Conservation (phyloP, 2,113 vertebrate genomes). For the Bujurquina vittata region DNA sequence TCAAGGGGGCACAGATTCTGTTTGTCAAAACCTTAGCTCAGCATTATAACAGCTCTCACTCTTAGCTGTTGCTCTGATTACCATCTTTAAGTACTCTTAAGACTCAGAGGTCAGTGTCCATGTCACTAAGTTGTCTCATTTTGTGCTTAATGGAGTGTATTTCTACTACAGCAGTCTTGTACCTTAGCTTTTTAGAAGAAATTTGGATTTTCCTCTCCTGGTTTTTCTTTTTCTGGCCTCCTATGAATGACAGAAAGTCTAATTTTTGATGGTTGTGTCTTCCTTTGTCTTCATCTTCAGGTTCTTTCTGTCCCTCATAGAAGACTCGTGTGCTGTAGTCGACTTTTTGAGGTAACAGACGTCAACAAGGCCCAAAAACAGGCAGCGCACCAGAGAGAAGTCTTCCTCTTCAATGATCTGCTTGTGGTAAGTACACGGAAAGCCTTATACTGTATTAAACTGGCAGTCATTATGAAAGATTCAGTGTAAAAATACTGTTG, state of each 20-base stretch:
- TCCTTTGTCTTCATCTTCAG: constrained; percentile 69
- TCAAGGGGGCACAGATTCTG: not conserved
- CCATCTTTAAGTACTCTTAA: not conserved
- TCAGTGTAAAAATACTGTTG: not conserved
- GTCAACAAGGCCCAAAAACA: constrained; percentile 98
- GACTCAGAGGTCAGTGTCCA: not conserved
- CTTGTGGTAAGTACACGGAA: constrained; percentile 86
- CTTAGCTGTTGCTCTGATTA: not conserved
- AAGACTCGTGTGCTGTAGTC: constrained; percentile 96
- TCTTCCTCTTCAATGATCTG: constrained; percentile 99
- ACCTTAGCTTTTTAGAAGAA: not conserved
- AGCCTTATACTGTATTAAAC: not conserved
- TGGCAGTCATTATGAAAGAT: not conserved
- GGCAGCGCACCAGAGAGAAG: constrained; percentile 96
- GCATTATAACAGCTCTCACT: not conserved
- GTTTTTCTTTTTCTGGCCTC: not conserved
- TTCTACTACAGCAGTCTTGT: not conserved
- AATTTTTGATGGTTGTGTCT: not conserved
- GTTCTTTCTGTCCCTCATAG: constrained; percentile 95
- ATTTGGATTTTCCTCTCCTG: not conserved
- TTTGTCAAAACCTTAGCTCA: not conserved
- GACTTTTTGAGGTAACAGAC: constrained; percentile 95
- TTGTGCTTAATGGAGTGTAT: not conserved
- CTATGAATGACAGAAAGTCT: not conserved
- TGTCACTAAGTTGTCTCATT: not conserved